These are phyloP conservation scores for Corynorhinus townsendii DNA, from an alignment of 2,113 vertebrate species.

Conservation along the genomic window DNA sequence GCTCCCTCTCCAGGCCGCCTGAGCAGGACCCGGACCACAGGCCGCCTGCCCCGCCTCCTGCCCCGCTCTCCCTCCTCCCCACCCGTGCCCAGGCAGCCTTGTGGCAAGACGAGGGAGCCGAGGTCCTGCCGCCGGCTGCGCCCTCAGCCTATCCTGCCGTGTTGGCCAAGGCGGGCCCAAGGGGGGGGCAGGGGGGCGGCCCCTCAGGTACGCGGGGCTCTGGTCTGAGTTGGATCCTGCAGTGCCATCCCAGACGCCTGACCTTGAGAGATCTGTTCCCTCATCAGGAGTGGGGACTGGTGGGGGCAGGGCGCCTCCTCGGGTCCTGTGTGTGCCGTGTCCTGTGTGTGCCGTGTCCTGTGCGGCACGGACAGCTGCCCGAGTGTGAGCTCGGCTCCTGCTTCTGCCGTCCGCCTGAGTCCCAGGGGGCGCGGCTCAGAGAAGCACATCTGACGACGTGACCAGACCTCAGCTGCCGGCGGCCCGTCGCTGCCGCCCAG, in stretches of 20 bases:
- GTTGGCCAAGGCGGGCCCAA: fast-evolving
- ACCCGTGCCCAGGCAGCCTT: no score
- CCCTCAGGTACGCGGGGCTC: fast-evolving
- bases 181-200: background rate
- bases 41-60: background rate
- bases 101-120: fast-evolving
- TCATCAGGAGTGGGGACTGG: background rate
- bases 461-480: no score
- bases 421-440: no score
- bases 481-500: no score
- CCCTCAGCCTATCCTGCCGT: no score
- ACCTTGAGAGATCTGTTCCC: background rate
- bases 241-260: background rate
- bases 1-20: no score
- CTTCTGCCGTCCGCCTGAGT: no score
- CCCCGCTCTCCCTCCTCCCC: no score
- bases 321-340: background rate
- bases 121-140: fast-evolving
- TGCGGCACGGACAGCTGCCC: background rate
- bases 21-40: fast-evolving
- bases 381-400: no score
- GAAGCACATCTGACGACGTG: no score
- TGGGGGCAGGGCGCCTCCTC: background rate
- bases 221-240: background rate
- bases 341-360: background rate